A percentile compares a stretch with the other conserved stretches of the same genome.
Conservation (phyloP, 2,113 vertebrate species). For the Saimiri boliviensis region DNA sequence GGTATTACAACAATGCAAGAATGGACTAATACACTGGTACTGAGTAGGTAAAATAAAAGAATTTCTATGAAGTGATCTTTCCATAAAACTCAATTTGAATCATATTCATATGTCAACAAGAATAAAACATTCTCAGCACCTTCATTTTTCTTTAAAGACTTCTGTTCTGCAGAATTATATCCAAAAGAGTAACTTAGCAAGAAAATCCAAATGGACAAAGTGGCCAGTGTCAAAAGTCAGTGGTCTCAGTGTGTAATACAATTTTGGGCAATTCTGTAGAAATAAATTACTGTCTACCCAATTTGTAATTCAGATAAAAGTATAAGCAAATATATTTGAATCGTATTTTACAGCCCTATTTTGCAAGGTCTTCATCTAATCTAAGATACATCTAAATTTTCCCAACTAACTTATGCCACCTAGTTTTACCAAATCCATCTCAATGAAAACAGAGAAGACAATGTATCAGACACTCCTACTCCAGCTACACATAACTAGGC, state of each 20-base stretch:
- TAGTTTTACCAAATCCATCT: slow-evolving; percentile 1
- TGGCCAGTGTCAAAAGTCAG: not conserved
- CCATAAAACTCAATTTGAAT: not conserved
- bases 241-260: not conserved
- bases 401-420: not conserved
- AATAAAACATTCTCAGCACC: not conserved
- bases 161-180: not conserved
- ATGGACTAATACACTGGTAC: not conserved
- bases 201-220: not conserved
- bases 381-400: not conserved
- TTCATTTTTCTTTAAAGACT: not conserved
- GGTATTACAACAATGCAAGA: no score
- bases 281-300: not conserved
- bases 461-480: not conserved
- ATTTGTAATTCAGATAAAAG: not conserved
- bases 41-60: not conserved
- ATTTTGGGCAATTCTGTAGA: not conserved
- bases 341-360: not conserved
- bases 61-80: not conserved
- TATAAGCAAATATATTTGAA: not conserved
- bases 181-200: not conserved
- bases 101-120: not conserved
- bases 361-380: not conserved
- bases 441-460: not conserved
- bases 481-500: not conserved